Percentiles rank a stretch among this genome's conserved stretches.
phyloP scores from a whole-genome alignment of 2,113 vertebrate genomes.

The Rhea pennata region DNA sequence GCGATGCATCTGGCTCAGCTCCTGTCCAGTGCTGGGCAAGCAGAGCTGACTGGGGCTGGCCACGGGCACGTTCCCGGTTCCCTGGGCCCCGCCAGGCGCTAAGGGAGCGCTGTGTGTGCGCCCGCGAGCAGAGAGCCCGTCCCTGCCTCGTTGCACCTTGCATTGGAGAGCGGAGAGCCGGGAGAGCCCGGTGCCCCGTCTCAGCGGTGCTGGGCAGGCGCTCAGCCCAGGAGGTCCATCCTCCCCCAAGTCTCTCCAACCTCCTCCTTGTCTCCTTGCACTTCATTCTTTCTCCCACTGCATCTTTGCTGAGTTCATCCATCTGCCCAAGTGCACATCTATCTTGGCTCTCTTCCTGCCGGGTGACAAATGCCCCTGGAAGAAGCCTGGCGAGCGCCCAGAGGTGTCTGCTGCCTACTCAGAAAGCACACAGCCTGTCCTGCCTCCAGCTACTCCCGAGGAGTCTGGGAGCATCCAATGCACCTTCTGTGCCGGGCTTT shows the following conservation, averaged over 20 bases:
- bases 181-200: background rate
- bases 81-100: background rate
- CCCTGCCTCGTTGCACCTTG: accelerated
- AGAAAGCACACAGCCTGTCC: background rate
- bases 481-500: background rate
- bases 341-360: background rate
- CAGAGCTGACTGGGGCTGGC: background rate
- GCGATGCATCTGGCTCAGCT: background rate
- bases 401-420: background rate
- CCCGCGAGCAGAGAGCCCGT: background rate
- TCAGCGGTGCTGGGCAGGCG: background rate
- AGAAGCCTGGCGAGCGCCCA: background rate
- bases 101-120: background rate
- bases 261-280: background rate
- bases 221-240: background rate
- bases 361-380: background rate
- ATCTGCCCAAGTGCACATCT: background rate
- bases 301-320: background rate
- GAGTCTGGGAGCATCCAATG: background rate
- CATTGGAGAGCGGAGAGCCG: background rate
- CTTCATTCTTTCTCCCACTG: background rate
- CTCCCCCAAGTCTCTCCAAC: background rate
- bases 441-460: background rate
- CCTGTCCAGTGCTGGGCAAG: too few relatives aligned
- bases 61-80: background rate